Conservation (phyloP, 2,797 vertebrate species). For the Thripadectes ignobilis region DNA sequence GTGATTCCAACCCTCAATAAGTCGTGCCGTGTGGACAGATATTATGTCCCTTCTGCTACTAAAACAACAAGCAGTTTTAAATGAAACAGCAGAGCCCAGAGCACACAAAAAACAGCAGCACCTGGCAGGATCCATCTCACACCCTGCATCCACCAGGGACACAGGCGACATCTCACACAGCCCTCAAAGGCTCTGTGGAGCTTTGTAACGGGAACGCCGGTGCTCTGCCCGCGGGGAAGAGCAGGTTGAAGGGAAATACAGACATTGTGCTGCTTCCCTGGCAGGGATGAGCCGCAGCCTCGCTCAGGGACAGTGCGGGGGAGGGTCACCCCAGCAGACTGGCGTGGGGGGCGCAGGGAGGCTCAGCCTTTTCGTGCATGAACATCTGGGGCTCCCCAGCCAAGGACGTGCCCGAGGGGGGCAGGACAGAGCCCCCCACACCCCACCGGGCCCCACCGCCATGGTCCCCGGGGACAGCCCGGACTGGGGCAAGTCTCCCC, state of each 20-base stretch:
- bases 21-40: not conserved
- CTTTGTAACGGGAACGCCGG: not conserved
- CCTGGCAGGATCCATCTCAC: not conserved
- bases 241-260: not conserved
- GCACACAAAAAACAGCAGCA: accelerated
- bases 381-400: not conserved
- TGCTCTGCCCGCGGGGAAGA: not conserved
- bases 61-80: not conserved
- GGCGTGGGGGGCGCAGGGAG: not conserved
- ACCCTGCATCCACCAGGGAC: not conserved
- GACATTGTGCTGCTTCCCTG: not conserved
- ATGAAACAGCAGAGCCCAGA: not conserved
- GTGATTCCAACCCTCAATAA: not conserved
- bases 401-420: not conserved
- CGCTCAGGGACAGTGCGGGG: not conserved
- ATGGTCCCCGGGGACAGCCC: not conserved
- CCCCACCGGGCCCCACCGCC: not conserved
- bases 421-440: not conserved
- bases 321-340: not conserved
- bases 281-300: not conserved
- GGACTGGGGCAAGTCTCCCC: not conserved
- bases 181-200: not conserved
- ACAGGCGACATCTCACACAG: accelerated
- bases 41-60: not conserved
- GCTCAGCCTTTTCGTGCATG: not conserved